Evolutionary conservation across 2,113 vertebrate genomes (phyloP).

Genomic region (Mastomys natalensis): DNA sequence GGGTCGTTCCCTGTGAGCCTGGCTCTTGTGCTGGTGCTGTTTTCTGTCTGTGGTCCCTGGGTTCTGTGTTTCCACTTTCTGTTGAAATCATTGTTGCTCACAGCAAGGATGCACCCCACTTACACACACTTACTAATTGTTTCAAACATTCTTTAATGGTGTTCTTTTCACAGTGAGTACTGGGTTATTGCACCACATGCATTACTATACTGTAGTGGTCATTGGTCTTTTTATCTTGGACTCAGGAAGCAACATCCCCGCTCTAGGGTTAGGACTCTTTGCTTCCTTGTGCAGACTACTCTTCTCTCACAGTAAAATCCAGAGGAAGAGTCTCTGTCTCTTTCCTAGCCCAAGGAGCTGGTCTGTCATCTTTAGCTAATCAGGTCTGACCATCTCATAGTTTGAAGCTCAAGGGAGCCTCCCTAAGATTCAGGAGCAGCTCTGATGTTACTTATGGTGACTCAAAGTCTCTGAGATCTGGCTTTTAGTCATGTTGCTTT

Average conservation of each 20-base stretch:
- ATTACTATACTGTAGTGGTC: neutral
- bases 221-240: neutral
- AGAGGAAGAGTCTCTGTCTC: neutral
- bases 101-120: neutral
- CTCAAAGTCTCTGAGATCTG: neutral
- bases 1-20: neutral
- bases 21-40: neutral
- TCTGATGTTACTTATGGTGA: neutral
- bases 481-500: neutral
- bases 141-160: neutral
- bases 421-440: neutral
- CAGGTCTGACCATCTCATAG: neutral
- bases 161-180: neutral
- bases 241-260: neutral
- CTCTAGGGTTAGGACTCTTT: neutral
- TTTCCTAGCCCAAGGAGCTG: neutral
- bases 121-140: neutral
- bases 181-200: neutral
- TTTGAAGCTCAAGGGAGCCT: neutral
- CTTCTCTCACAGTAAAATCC: neutral
- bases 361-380: neutral
- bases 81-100: constrained; percentile 7
- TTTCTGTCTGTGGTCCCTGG: neutral
- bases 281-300: neutral
- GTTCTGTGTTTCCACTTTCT: neutral